Evolutionary conservation across 2,797 vertebrate genomes (phyloP).

Genomic region (Potorous gilbertii): DNA sequence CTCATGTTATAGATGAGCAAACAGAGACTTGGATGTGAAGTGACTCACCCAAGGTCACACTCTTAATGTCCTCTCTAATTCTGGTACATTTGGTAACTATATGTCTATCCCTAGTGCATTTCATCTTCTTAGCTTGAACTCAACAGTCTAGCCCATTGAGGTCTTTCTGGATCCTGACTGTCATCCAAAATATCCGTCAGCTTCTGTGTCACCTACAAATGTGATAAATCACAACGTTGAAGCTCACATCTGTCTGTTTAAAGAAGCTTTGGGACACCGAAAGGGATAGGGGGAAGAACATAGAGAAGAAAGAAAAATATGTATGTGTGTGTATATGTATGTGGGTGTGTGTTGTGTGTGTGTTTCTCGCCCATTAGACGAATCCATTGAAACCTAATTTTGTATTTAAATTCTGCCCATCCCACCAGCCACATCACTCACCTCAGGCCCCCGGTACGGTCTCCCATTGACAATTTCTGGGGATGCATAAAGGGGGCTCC

Average conservation of each 20-base stretch:
- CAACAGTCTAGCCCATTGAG: neutral
- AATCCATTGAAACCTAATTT: slow-evolving; percentile 35
- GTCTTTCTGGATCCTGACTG: neutral
- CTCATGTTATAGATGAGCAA: slow-evolving; percentile 30
- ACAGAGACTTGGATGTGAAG: neutral
- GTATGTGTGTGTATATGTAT: neutral
- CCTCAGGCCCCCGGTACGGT: slow-evolving; percentile 98
- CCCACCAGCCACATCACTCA: slow-evolving; percentile 76
- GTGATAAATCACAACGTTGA: neutral
- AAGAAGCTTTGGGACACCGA: neutral
- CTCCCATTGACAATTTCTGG: slow-evolving; percentile 99
- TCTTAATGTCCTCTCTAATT: neutral
- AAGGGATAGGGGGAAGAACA: neutral
- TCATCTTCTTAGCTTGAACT: no score
- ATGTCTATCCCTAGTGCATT: neutral
- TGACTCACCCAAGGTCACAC: neutral
- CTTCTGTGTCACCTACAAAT: neutral
- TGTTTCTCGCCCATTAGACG: slow-evolving; percentile 19
- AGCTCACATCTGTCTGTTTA: neutral
- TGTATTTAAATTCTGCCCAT: neutral
- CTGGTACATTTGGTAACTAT: neutral
- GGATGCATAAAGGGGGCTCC: slow-evolving; percentile 97
- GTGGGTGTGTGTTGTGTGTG: neutral
- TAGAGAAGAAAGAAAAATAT: neutral
- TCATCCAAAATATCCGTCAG: neutral